A percentile compares a stretch with the other conserved stretches of the same genome.
Conservation (phyloP, 64 coral and sea anemone genomes). For the Porites australiensis region DNA sequence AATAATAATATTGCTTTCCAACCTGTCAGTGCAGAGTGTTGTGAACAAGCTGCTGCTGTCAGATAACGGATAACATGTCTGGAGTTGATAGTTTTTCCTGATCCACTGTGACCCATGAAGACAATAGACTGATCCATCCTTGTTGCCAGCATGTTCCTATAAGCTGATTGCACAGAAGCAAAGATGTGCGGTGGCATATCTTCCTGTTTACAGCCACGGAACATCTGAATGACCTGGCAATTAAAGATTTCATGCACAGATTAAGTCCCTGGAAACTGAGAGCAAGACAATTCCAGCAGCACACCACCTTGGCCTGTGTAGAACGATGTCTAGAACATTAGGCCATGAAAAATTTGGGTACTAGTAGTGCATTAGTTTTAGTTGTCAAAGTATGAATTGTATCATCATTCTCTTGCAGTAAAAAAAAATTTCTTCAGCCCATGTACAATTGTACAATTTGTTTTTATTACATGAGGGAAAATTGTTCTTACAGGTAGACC, state of each 20-base stretch:
- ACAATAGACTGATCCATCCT: conserved; percentile 95
- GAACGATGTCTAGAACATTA: too few relatives aligned
- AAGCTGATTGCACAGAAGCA: conserved; percentile 90
- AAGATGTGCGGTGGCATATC: conserved; percentile 99
- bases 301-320: too few relatives aligned
- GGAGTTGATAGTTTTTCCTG: conserved; percentile 86
- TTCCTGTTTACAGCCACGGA: conserved; percentile 99
- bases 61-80: conserved; percentile 91
- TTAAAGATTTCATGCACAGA: background rate
- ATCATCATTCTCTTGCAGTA: too few relatives aligned
- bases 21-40: conserved; percentile 94
- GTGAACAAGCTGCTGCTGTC: conserved; percentile 78
- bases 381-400: too few relatives aligned
- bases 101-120: conserved; percentile 90
- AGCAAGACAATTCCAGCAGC: too few relatives aligned
- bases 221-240: conserved; percentile 97
- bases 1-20: background rate
- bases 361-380: too few relatives aligned
- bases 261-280: background rate
- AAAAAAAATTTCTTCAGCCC: too few relatives aligned
- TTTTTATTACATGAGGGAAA: too few relatives aligned
- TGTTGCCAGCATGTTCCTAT: conserved; percentile 97
- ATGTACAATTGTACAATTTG: too few relatives aligned
- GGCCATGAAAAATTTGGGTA: too few relatives aligned
- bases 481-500: too few relatives aligned